Evolutionary conservation across 2,797 vertebrate genomes (phyloP), one percentile per base, ranked within the genome.

Genomic region (Oreochromis mossambicus): DNA sequence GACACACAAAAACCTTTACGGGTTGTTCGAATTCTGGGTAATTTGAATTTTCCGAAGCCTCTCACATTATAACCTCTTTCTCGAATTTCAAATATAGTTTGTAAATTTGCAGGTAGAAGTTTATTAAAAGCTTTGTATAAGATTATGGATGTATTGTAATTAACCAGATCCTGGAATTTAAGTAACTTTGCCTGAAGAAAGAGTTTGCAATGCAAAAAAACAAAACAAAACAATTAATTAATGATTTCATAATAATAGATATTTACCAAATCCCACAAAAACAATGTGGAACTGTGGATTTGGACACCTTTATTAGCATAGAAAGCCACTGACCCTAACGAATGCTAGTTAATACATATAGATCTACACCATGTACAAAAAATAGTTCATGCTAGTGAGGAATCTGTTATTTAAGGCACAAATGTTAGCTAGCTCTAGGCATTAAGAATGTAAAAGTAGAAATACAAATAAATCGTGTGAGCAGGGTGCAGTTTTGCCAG

Each of bases 151-250:
- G n/a, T n/a, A n/a, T n/a, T n/a, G n/a, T n/a, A n/a, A n/a, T n/a
- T n/a, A n/a, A n/a, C n/a, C n/a, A n/a, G n/a, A n/a, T n/a, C n/a
- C n/a, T n/a, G n/a, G n/a, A n/a, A n/a, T n/a, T n/a, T n/a, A n/a
- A n/a, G n/a, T n/a, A n/a, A n/a, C n/a, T n/a, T n/a, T n/a, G n/a
- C n/a, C n/a, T n/a, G n/a, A n/a, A n/a, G n/a, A n/a, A n/a, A n/a
- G n/a, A n/a, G n/a, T n/a, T n/a, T n/a, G n/a, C n/a, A n/a, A n/a
- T n/a, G 7, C 61, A 14, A 63, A 38, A 63, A 36, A 3, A 5
- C 11, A 63, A 36, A n/a, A 11, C 0, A 19, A 11, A n/a, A 8
- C 1, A 21, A 21, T 66, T 1, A 14, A 66, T 17, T 14, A 29
- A 15, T 26, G 8, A 56, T 56, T 48, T 48, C 4, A n/a, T 51